Conservation (phyloP, 2,888 invertebrate species). For the Eristalis tenax region DNA sequence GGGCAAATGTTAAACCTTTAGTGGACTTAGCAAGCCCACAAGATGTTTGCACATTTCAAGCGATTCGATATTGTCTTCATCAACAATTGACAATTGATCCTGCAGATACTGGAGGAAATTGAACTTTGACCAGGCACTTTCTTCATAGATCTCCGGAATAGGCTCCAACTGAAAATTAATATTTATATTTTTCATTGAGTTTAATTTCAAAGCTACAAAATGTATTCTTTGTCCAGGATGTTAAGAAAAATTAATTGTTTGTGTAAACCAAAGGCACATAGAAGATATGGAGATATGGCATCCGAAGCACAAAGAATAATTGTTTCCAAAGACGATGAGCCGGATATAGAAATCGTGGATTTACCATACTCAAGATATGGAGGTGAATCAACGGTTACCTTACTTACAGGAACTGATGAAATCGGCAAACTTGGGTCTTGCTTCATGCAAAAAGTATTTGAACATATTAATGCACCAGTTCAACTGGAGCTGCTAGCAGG, state of each 20-base stretch:
- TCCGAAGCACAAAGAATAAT: not conserved
- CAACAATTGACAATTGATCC: constrained; percentile 67
- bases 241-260: constrained; percentile 13
- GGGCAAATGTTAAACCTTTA: constrained; percentile 72
- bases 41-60: constrained; percentile 70
- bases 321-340: constrained; percentile 5
- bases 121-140: constrained; percentile 74
- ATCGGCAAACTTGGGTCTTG: not conserved
- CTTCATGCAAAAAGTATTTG: constrained; percentile 67
- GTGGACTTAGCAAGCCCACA: constrained; percentile 73
- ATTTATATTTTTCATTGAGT: not conserved
- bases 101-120: constrained; percentile 73
- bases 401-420: constrained; percentile 64
- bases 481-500: constrained; percentile 68
- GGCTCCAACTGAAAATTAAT: constrained; percentile 53
- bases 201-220: not conserved
- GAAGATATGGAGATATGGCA: not conserved
- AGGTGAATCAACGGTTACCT: constrained; percentile 74
- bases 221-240: not conserved
- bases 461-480: constrained; percentile 75
- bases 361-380: constrained; percentile 74
- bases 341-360: not conserved
- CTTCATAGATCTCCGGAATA: constrained; percentile 64
- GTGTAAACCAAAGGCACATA: not conserved
- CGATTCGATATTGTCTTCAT: constrained; percentile 61